Conservation (phyloP, 2,888 invertebrate genomes). For the Pyralis farinalis region DNA sequence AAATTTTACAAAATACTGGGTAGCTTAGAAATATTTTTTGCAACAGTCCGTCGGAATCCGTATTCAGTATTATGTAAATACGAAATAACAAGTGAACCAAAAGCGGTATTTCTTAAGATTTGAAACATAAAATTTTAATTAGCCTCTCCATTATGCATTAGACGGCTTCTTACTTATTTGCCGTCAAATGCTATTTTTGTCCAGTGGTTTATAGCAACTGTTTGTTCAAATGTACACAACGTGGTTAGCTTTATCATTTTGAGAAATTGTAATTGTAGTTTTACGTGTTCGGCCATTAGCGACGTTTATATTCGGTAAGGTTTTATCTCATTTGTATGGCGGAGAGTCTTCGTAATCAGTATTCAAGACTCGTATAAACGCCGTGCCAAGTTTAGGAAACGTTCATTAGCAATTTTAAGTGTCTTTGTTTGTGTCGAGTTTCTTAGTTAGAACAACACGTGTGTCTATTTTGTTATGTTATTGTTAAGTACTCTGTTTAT, state of each 20-base stretch:
- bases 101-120: constrained; percentile 10
- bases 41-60: too few species aligned
- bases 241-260: constrained; percentile 4
- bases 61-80: too few species aligned
- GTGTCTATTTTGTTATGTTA: constrained; percentile 32
- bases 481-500: constrained; percentile 14
- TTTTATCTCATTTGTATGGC: constrained; percentile 32
- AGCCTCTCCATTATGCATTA: constrained; percentile 35
- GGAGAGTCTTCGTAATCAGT: constrained; percentile 46
- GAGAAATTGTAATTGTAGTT: constrained; percentile 13
- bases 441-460: constrained; percentile 31
- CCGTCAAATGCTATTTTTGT: constrained; percentile 20
- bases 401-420: constrained; percentile 68
- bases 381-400: constrained; percentile 62
- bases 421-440: constrained; percentile 54
- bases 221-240: constrained; percentile 10
- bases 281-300: constrained; percentile 15
- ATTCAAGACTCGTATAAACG: constrained; percentile 47
- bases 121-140: constrained; percentile 32
- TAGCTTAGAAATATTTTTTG: too few species aligned
- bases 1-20: too few species aligned
- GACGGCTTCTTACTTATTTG: constrained; percentile 32
- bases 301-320: constrained; percentile 24
- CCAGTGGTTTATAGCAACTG: constrained; percentile 13
- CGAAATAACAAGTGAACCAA: background rate